These are phyloP conservation scores for Euzophera pinguis DNA, from an alignment of 2,888 invertebrate species.

Conservation along the genomic window DNA sequence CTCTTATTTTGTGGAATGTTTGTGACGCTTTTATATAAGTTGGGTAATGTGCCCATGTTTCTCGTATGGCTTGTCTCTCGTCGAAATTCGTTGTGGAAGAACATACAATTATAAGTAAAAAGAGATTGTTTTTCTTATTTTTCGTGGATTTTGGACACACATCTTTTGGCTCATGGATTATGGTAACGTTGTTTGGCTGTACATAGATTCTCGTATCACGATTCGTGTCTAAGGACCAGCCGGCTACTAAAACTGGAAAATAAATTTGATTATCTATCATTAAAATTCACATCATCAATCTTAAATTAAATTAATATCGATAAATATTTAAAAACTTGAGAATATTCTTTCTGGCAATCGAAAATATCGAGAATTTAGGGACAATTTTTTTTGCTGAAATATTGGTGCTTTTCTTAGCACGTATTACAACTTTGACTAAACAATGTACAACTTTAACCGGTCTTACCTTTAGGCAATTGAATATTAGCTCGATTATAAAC, in stretches of 20 bases:
- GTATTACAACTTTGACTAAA: background rate
- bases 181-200: slow-evolving; percentile 84
- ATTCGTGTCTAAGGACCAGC: slow-evolving; percentile 88
- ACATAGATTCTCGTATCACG: slow-evolving; percentile 86
- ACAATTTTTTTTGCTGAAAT: background rate
- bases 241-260: slow-evolving; percentile 75
- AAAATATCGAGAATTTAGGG: no score
- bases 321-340: no score
- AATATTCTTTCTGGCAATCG: no score
- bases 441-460: background rate
- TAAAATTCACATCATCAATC: no score
- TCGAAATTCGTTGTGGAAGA: slow-evolving; percentile 85
- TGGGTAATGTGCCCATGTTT: slow-evolving; percentile 83
- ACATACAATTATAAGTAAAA: slow-evolving; percentile 86
- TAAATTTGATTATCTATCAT: slow-evolving; percentile 8
- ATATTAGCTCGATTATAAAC: slow-evolving; percentile 66
- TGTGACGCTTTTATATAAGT: slow-evolving; percentile 50
- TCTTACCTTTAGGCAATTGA: slow-evolving; percentile 41
- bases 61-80: slow-evolving; percentile 82
- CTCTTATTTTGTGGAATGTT: slow-evolving; percentile 41
- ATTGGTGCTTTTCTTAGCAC: background rate
- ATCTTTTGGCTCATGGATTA: slow-evolving; percentile 80
- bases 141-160: slow-evolving; percentile 63
- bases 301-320: no score
- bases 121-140: slow-evolving; percentile 56